phyloP scores from a whole-genome alignment of 2,888 invertebrate species.

The Morinoia aosen region DNA sequence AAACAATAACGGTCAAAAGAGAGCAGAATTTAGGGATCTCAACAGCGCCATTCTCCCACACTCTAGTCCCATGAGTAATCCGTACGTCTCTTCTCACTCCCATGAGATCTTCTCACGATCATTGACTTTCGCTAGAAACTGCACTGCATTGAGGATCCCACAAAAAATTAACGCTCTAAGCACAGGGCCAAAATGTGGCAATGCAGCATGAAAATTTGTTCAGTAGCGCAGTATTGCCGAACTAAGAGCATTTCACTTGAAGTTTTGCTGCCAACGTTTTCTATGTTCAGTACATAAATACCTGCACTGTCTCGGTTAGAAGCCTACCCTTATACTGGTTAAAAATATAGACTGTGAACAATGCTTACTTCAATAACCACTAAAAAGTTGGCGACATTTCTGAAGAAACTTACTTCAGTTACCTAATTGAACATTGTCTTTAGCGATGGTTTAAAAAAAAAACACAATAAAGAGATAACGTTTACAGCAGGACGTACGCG shows the following conservation, averaged over 20 bases:
- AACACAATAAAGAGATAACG: neutral
- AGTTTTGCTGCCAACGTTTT: neutral
- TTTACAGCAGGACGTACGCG: neutral
- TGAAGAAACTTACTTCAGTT: neutral
- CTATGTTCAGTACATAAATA: too few relatives aligned
- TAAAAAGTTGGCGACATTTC: neutral
- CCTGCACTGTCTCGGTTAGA: neutral
- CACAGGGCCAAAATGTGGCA: neutral
- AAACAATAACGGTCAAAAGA: conserved; percentile 52
- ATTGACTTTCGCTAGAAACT: conserved; percentile 24
- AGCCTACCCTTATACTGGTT: neutral
- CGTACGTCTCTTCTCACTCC: conserved; percentile 16
- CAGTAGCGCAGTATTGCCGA: neutral
- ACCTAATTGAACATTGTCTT: neutral
- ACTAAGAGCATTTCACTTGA: neutral
- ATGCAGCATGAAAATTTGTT: neutral
- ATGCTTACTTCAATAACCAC: neutral
- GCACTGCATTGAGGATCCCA: neutral
- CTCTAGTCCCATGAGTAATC: conserved; percentile 34
- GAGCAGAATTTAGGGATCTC: conserved; percentile 45
- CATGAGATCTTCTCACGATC: conserved; percentile 40
- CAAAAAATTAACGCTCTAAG: neutral
- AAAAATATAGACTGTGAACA: neutral
- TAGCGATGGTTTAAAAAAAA: neutral
- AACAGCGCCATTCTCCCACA: conserved; percentile 45